Percentiles rank a stretch among this genome's conserved stretches.
Evolutionary conservation across 2,113 vertebrate species (phyloP).

Genomic region (Cololabis saira): DNA sequence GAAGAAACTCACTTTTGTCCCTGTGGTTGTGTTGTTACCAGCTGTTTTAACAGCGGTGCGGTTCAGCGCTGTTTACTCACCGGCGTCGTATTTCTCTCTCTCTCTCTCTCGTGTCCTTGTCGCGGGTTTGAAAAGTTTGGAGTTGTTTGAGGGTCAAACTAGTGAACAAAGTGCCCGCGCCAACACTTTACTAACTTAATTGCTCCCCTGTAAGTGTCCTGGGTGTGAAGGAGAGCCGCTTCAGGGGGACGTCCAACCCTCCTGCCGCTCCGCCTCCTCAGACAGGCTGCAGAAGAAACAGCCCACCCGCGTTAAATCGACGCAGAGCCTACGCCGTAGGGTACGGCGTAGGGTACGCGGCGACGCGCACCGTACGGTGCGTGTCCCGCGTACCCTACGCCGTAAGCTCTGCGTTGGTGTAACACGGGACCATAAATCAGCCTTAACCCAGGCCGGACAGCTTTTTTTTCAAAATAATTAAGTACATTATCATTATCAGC

Average conservation of each 20-base stretch:
- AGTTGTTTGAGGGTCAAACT: not conserved
- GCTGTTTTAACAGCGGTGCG: constrained; percentile 11
- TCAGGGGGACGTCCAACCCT: constrained; percentile 55
- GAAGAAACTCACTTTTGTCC: too few species aligned
- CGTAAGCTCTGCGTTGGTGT: too few species aligned
- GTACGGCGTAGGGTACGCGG: too few species aligned
- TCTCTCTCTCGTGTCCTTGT: constrained; percentile 11
- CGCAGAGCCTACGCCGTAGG: too few species aligned
- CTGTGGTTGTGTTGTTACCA: constrained; percentile 5
- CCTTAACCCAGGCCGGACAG: too few species aligned
- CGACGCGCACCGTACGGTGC: too few species aligned
- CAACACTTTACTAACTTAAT: constrained; percentile 58
- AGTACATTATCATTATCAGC: too few species aligned
- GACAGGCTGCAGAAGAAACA: constrained; percentile 42
- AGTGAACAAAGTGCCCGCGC: constrained; percentile 30
- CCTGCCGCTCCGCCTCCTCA: constrained; percentile 65
- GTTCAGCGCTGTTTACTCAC: constrained; percentile 57
- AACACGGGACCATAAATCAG: too few species aligned
- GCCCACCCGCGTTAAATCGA: constrained; percentile 68
- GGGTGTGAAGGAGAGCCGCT: constrained; percentile 21
- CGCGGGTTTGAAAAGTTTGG: not conserved
- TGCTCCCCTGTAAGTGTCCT: constrained; percentile 55
- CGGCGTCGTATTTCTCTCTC: constrained; percentile 32
- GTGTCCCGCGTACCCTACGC: too few species aligned
- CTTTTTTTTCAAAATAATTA: too few species aligned